Evolutionary conservation across 2,113 vertebrate species (phyloP).

Genomic region (Synodontis membranacea): DNA sequence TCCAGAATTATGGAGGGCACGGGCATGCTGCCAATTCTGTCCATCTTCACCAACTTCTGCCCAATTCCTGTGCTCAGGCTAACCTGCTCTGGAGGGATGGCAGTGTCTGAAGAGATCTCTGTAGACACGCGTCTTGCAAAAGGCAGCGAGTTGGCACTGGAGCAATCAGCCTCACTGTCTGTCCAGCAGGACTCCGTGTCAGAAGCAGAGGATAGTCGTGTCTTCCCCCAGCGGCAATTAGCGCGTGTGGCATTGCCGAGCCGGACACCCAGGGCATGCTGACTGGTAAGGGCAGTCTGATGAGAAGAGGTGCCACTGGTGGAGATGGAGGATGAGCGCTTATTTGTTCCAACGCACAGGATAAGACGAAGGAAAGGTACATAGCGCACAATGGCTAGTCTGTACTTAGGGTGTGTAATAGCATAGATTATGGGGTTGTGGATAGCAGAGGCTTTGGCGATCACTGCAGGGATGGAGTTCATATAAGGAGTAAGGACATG

Average conservation of each 20-base stretch:
- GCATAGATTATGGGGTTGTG: conserved; percentile 86
- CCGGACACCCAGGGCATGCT: conserved; percentile 63
- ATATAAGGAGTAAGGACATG: conserved; percentile 78
- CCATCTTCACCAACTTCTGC: conserved; percentile 32
- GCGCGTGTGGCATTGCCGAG: conserved; percentile 40
- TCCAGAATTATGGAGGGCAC: conserved; percentile 21
- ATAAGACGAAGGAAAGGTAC: conserved; percentile 74
- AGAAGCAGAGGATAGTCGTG: conserved; percentile 69
- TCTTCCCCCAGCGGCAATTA: conserved; percentile 60
- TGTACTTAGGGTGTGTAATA: conserved; percentile 83
- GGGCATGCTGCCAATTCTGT: conserved; percentile 23
- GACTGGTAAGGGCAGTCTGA: conserved; percentile 69
- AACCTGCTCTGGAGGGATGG: conserved; percentile 33
- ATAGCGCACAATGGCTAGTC: conserved; percentile 76
- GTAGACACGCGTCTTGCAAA: conserved; percentile 57
- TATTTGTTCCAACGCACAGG: conserved; percentile 69
- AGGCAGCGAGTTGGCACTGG: conserved; percentile 58
- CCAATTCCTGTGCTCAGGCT: conserved; percentile 4
- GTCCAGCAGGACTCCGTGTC: conserved; percentile 76
- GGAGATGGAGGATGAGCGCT: conserved; percentile 70
- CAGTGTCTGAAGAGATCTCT: conserved; percentile 53
- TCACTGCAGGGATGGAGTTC: conserved; percentile 81
- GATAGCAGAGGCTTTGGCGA: conserved; percentile 84
- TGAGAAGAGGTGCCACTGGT: conserved; percentile 71
- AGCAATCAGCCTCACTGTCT: conserved; percentile 70